phyloP scores from a whole-genome alignment of 2,888 invertebrate species.

The Monoplex corrugatus region DNA sequence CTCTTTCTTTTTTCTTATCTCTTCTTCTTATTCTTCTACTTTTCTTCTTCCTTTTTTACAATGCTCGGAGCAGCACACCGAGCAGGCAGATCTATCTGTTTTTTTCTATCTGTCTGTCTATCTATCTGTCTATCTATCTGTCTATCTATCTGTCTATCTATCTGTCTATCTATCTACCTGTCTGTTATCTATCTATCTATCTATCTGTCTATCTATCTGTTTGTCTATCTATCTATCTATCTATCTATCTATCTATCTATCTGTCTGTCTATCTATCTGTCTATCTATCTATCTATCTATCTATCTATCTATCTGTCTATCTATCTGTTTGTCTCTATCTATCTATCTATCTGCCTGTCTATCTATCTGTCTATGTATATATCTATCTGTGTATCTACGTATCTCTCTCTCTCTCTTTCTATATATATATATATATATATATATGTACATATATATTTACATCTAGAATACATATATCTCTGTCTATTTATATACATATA shows the following conservation, averaged over 20 bases:
- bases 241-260: not conserved
- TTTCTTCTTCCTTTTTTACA: too few species aligned
- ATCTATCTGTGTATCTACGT: too few species aligned
- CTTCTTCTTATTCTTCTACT: not conserved
- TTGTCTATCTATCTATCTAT: not conserved
- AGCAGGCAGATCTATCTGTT: too few species aligned
- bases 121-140: not conserved
- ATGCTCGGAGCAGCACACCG: too few species aligned
- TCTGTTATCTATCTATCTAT: not conserved
- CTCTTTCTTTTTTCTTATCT: conserved; percentile 10
- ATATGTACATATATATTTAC: not conserved
- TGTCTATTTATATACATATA: not conserved
- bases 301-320: not conserved
- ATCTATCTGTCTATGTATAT: not conserved
- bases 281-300: not conserved
- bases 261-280: not conserved
- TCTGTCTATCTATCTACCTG: not conserved
- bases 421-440: not conserved
- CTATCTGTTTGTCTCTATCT: too few species aligned
- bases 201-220: not conserved
- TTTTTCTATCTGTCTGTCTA: not conserved
- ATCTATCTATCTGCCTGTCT: not conserved
- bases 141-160: not conserved
- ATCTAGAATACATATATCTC: not conserved
- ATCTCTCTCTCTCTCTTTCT: too few species aligned